Conservation (phyloP, 2,888 invertebrate species). For the Sisyra terminalis region DNA sequence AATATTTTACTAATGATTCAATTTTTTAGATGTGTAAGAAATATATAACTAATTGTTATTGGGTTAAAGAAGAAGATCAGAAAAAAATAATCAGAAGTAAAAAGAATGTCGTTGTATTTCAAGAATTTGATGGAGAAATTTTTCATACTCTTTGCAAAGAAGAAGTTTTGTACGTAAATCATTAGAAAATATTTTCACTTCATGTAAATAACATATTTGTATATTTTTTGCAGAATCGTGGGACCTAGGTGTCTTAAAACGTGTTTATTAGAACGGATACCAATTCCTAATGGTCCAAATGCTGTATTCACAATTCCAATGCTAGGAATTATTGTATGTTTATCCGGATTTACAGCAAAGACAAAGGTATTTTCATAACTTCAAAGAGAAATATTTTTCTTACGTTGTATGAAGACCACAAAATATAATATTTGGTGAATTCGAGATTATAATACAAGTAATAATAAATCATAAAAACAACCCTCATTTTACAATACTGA, state of each 20-base stretch:
- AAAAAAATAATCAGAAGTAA: slow-evolving; percentile 35
- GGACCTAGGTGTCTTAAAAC: slow-evolving; percentile 67
- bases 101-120: slow-evolving; percentile 62
- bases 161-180: slow-evolving; percentile 49
- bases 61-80: slow-evolving; percentile 47
- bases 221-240: slow-evolving; percentile 64
- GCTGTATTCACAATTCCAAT: slow-evolving; percentile 74
- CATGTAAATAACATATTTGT: no score
- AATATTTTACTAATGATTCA: slow-evolving; percentile 4
- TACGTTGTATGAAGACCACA: no score
- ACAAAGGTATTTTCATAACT: slow-evolving; percentile 26
- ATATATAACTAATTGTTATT: slow-evolving; percentile 39
- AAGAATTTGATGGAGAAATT: slow-evolving; percentile 54
- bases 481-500: no score
- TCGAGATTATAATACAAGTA: no score
- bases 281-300: slow-evolving; percentile 56
- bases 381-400: no score
- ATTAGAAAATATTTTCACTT: neutral
- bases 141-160: slow-evolving; percentile 46
- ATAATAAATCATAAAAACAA: no score
- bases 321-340: slow-evolving; percentile 49
- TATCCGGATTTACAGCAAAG: slow-evolving; percentile 37
- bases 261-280: slow-evolving; percentile 50
- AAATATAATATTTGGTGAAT: no score
- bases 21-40: slow-evolving; percentile 37